phyloP scores from a whole-genome alignment of 2,797 vertebrate genomes.

The Pipistrellus pygmaeus region DNA sequence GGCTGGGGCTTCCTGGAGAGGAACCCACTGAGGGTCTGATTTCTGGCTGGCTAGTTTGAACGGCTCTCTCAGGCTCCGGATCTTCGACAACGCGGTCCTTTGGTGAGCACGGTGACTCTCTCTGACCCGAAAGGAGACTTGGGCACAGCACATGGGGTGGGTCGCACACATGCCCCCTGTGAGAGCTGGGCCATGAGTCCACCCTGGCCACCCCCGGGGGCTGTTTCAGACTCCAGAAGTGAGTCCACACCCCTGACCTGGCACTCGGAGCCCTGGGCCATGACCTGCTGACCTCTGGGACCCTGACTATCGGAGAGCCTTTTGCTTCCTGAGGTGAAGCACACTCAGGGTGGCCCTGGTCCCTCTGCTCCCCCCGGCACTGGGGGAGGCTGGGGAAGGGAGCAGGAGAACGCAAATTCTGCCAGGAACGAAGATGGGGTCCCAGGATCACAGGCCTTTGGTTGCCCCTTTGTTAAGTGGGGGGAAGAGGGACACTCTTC shows the following conservation, averaged over 20 bases:
- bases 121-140: not conserved
- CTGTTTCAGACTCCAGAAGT: not conserved
- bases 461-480: not conserved
- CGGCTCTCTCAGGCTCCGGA: not conserved
- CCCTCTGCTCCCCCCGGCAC: not conserved
- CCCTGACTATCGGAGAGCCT: not conserved
- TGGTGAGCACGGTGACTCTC: not conserved
- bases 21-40: not conserved
- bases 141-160: accelerated
- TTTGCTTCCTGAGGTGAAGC: not conserved
- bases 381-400: not conserved
- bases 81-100: not conserved
- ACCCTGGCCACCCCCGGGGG: not conserved
- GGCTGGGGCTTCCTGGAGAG: not conserved
- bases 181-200: not conserved
- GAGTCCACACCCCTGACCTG: not conserved
- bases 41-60: not conserved
- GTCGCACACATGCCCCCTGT: accelerated
- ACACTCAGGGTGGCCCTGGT: not conserved
- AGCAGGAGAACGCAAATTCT: not conserved
- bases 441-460: accelerated
- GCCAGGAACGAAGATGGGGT: not conserved
- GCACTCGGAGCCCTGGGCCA: accelerated
- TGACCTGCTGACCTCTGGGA: not conserved
- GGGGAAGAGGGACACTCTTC: not conserved